Base-by-base conservation (phyloP, 1,140 invertebrate species). In the Conus ventricosus region DNA sequence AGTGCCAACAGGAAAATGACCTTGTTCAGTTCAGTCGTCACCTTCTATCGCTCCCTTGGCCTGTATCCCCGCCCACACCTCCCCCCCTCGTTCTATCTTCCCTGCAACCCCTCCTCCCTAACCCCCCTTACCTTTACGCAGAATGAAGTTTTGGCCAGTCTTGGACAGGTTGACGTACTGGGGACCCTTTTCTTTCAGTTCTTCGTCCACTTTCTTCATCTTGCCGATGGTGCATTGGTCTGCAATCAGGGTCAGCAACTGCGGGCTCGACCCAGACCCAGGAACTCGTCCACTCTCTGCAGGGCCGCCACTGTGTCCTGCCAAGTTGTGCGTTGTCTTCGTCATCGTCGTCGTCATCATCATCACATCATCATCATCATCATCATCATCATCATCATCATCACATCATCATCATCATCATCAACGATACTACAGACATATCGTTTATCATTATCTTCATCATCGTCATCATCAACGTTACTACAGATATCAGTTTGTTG, bases 131-230 rank as follows among this genome's bases (percentile, higher is more conserved):
- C 87, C 87, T 88, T 88, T 88, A n/a, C 87, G 25, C n/a, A 54
- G 76, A 0, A 88, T 84, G 67, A 88, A 88, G 23, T 55, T 84
- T n/a, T 88, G 75, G 2, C 87, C 87, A 1, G 81, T 84, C 82
- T 88, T 84, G 11, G 87, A 88, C 13, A 84, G 60, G 75, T 87
- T 87, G 71, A 57, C 71, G 75, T 87, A 7, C 4, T 57, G 63
- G 4, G 81, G 81, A 51, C 25, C 60, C 23, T 84, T 82, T n/a
- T 91, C 76, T 90, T 91, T 89, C 5, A 87, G 51, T n/a, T 55
- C 27, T 17, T 88, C 83, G 63, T 92, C 91, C 25, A 90, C 88
- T 51, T 90, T 87, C 86, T 91, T 91, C 87, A 92, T 92, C 53
- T 88, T 90, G 17, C 83, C 88, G 88, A 92, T 91, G 5, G 86